Conservation (phyloP, 1,140 invertebrate genomes). For the Ips typographus region DNA sequence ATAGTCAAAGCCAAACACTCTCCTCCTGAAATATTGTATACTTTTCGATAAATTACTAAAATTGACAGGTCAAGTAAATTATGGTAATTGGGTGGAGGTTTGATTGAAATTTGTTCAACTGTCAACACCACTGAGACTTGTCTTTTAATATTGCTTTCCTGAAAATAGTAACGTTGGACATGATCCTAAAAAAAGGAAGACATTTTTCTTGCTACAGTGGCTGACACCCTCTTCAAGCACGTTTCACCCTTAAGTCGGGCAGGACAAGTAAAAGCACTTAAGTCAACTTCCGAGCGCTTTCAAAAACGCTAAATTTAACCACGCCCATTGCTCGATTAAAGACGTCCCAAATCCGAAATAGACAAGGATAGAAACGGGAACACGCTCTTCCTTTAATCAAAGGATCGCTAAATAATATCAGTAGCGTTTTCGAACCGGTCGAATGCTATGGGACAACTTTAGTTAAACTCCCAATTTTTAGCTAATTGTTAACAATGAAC, state of each 20-base stretch:
- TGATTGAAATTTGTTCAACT: background rate
- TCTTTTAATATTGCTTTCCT: no score
- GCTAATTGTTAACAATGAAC: slow-evolving; percentile 22
- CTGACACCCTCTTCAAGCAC: background rate
- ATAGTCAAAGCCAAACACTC: background rate
- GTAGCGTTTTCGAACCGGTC: no score
- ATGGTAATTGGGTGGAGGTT: background rate
- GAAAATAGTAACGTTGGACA: background rate
- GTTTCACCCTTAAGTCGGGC: background rate
- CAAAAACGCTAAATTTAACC: slow-evolving; percentile 7
- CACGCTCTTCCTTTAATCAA: slow-evolving; percentile 21
- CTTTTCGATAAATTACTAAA: background rate
- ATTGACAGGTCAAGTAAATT: background rate
- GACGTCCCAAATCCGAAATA: slow-evolving; percentile 16
- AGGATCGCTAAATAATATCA: background rate
- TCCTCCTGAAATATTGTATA: background rate
- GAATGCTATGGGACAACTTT: no score
- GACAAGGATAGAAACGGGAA: slow-evolving; percentile 25
- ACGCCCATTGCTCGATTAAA: slow-evolving; percentile 19
- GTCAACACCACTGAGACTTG: background rate
- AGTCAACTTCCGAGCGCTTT: slow-evolving; percentile 4
- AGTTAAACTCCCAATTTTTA: no score
- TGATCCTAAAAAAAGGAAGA: background rate
- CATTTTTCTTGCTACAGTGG: no score
- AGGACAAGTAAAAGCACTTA: slow-evolving; percentile 15